These are phyloP conservation scores for Seriola rivoliana DNA, from an alignment of 2,113 vertebrate genomes.

Conservation along the genomic window DNA sequence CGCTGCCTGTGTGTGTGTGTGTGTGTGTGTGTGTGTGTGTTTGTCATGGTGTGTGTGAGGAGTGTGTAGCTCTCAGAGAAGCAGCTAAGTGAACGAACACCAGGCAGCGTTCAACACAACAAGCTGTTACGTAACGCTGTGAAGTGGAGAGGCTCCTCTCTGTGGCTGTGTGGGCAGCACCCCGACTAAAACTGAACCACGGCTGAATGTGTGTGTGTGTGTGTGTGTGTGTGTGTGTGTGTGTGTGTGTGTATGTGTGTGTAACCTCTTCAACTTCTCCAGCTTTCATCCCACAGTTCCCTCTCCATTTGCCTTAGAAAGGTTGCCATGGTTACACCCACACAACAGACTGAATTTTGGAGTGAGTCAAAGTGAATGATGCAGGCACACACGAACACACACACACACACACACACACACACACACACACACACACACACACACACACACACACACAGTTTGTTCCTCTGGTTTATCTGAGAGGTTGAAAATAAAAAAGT, in stretches of 20 bases:
- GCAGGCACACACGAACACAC: slow-evolving; percentile 7
- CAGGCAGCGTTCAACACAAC: slow-evolving; percentile 45
- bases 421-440: slow-evolving; percentile 12
- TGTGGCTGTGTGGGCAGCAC: slow-evolving; percentile 40
- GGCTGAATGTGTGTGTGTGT: not conserved
- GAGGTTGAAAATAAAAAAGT: slow-evolving; percentile 1
- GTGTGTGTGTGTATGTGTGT: slow-evolving; percentile 18
- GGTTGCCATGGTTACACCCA: slow-evolving; percentile 76
- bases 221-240: not conserved
- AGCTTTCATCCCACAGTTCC: slow-evolving; percentile 61
- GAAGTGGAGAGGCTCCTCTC: slow-evolving; percentile 38
- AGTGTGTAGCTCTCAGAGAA: not conserved
- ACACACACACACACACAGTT: not conserved
- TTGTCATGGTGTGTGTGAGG: too few species aligned
- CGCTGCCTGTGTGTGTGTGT: too few species aligned
- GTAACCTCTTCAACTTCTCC: slow-evolving; percentile 47
- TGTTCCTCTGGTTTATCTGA: not conserved
- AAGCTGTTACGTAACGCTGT: slow-evolving; percentile 42
- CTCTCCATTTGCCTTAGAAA: slow-evolving; percentile 63
- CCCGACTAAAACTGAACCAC: not conserved
- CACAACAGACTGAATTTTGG: slow-evolving; percentile 58
- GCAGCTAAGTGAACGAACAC: slow-evolving; percentile 11
- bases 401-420: too few species aligned
- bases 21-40: too few species aligned
- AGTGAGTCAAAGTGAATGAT: slow-evolving; percentile 25